Conservation (phyloP, 2,113 vertebrate species). For the Cyprinodon brontotheroides region DNA sequence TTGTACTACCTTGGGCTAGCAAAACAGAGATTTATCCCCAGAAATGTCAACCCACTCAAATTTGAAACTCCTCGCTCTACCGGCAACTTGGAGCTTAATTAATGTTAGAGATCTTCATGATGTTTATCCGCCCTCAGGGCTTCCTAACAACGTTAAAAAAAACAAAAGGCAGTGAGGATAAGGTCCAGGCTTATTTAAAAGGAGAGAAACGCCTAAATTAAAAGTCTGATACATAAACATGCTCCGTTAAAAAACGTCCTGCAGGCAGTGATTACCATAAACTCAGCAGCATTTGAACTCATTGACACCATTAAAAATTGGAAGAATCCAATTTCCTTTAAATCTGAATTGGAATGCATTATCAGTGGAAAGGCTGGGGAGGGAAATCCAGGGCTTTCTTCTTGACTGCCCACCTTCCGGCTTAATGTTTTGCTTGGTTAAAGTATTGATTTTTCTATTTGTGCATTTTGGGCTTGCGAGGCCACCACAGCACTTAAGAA, state of each 20-base stretch:
- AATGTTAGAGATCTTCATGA: conserved; percentile 42
- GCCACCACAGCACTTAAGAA: neutral
- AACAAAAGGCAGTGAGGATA: neutral
- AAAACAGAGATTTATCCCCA: conserved; percentile 47
- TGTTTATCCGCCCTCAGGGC: conserved; percentile 51
- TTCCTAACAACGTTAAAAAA: conserved; percentile 40
- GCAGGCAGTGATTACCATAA: conserved; percentile 16
- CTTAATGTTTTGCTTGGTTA: neutral
- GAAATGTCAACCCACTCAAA: conserved; percentile 47
- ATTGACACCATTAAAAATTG: neutral
- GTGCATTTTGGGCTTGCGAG: neutral
- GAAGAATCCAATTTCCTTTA: neutral
- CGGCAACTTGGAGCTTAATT: conserved; percentile 53
- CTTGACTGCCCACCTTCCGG: neutral
- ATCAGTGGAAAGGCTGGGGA: neutral
- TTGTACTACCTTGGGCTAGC: conserved; percentile 49
- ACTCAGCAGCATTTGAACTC: conserved; percentile 4
- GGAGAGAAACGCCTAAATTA: conserved; percentile 13
- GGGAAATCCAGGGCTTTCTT: neutral
- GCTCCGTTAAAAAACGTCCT: conserved; percentile 8
- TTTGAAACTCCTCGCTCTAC: conserved; percentile 39
- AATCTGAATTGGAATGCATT: neutral
- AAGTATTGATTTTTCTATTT: neutral
- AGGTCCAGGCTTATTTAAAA: conserved; percentile 7
- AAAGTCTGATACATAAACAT: conserved; percentile 14